phyloP scores from a whole-genome alignment of 2,888 invertebrate genomes.

The Xestia sexstrigata region DNA sequence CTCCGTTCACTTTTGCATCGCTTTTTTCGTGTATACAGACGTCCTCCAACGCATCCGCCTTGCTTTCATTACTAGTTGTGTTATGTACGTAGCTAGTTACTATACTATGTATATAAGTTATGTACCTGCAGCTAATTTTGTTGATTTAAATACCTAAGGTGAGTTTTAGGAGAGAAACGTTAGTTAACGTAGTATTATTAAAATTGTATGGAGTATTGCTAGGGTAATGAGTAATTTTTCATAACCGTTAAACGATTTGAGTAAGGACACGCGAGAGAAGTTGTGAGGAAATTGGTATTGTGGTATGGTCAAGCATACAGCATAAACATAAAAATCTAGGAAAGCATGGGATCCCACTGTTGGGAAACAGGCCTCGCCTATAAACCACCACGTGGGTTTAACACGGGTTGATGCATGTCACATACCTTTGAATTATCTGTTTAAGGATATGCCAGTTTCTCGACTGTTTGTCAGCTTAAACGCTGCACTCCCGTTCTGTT shows the following conservation, averaged over 20 bases:
- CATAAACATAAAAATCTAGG: not conserved
- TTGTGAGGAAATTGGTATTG: not conserved
- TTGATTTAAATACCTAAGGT: not conserved
- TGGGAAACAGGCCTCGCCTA: not conserved
- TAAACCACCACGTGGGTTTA: not conserved
- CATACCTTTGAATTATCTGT: not conserved
- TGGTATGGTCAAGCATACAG: not conserved
- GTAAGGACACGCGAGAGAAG: not conserved
- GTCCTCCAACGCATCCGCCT: conserved; percentile 79
- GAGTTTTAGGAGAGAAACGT: not conserved
- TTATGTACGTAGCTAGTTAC: conserved; percentile 41
- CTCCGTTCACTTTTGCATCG: conserved; percentile 78
- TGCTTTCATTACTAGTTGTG: conserved; percentile 57
- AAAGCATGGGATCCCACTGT: rapidly evolving
- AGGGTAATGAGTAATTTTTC: not conserved
- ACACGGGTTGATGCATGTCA: not conserved
- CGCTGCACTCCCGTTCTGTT: not conserved
- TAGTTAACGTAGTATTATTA: not conserved
- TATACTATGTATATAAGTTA: conserved; percentile 17
- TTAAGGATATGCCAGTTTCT: not conserved
- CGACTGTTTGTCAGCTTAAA: not conserved
- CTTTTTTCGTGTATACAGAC: conserved; percentile 72
- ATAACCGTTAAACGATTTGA: not conserved
- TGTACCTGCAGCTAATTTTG: conserved; percentile 11
- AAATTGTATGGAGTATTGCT: not conserved